Percentiles rank a stretch among this genome's conserved stretches.
phyloP scores from a whole-genome alignment of 2,113 vertebrate genomes.

The Alligator mississippiensis region DNA sequence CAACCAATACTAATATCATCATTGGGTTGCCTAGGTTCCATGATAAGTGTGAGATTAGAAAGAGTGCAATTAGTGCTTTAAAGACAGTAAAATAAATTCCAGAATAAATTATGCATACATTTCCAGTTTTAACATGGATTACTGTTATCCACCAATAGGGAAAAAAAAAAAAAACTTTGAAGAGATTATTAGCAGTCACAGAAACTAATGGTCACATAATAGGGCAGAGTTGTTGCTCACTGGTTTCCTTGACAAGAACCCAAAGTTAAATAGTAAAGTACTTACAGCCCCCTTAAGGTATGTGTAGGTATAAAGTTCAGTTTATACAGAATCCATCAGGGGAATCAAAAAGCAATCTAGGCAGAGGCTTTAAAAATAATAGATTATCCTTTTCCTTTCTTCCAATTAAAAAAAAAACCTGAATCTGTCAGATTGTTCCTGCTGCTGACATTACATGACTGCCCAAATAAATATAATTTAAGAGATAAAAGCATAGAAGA shows the following conservation, averaged over 20 bases:
- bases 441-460: background rate
- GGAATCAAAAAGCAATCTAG: background rate
- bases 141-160: slow-evolving; percentile 20
- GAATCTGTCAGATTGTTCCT: background rate
- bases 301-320: background rate
- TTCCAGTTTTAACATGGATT: slow-evolving; percentile 54
- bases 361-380: background rate
- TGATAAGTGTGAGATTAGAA: background rate
- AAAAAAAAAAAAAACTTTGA: slow-evolving; percentile 3
- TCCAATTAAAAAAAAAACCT: background rate
- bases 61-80: slow-evolving; percentile 51
- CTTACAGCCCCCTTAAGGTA: slow-evolving; percentile 45
- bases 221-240: background rate
- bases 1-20: slow-evolving; percentile 33
- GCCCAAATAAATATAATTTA: background rate
- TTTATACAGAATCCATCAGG: background rate
- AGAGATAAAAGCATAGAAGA: background rate
- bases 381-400: background rate
- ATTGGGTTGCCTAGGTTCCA: slow-evolving; percentile 12
- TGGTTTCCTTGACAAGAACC: slow-evolving; percentile 57
- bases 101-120: slow-evolving; percentile 32
- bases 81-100: slow-evolving; percentile 50
- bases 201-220: slow-evolving; percentile 22
- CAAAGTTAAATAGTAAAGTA: slow-evolving; percentile 49
- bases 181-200: slow-evolving; percentile 30